phyloP scores from a whole-genome alignment of 1,140 invertebrate genomes.

The Drosophila tsacasi region DNA sequence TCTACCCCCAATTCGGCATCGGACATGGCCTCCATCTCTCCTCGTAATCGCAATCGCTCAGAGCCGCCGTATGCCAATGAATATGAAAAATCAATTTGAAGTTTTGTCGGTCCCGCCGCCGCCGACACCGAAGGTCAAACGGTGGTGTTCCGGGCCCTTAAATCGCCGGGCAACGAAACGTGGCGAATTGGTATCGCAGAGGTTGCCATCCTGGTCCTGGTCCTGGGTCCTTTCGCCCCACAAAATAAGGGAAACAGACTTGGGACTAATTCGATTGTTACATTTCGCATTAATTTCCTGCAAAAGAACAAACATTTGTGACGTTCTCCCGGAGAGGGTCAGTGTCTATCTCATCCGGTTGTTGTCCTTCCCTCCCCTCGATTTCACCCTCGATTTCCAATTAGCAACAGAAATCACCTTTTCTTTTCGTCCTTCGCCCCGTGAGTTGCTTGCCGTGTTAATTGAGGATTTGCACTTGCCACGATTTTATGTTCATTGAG shows the following conservation, averaged over 20 bases:
- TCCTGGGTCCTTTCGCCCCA: conserved; percentile 3
- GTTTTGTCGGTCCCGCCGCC: conserved; percentile 22
- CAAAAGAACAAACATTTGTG: conserved; percentile 51
- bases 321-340: conserved; percentile 29
- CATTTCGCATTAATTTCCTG: conserved; percentile 55
- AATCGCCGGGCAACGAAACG: conserved; percentile 27
- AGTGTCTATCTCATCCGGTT: conserved; percentile 43
- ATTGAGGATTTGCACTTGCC: conserved; percentile 78
- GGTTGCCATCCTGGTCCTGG: conserved; percentile 5
- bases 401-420: conserved; percentile 82
- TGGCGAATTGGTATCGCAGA: conserved; percentile 28
- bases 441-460: conserved; percentile 50
- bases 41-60: conserved; percentile 15
- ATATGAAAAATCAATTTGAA: conserved; percentile 76
- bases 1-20: conserved; percentile 4
- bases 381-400: conserved; percentile 68
- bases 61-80: conserved; percentile 61
- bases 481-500: conserved; percentile 66
- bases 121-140: conserved; percentile 52
- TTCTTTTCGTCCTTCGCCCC: conserved; percentile 49
- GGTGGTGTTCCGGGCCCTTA: conserved; percentile 23
- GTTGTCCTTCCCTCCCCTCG: conserved; percentile 7
- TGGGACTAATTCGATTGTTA: conserved; percentile 53
- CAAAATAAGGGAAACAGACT: neutral
- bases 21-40: neutral